A percentile compares a stretch with the other conserved stretches of the same genome.
These are phyloP conservation scores for Pocillopora meandrina DNA, from an alignment of 92 coral and sea anemone species.

Conservation along the genomic window DNA sequence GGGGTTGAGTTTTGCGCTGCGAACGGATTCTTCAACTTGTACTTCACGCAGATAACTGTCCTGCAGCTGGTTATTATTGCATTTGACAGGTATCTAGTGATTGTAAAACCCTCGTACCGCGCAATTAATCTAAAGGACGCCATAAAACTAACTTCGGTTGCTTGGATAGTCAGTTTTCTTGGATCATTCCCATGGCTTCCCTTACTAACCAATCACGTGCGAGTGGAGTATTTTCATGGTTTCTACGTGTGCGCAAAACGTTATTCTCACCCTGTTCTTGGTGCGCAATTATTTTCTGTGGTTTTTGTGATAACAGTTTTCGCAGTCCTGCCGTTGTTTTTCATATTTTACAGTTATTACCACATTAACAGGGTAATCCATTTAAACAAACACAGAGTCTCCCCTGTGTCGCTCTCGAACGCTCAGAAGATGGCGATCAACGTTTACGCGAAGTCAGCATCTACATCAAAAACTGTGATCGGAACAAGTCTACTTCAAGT, in stretches of 20 bases:
- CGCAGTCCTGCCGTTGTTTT: constrained; percentile 55
- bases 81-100: constrained; percentile 75
- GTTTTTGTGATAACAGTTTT: constrained; percentile 10
- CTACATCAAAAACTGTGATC: constrained; percentile 68
- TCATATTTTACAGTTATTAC: constrained; percentile 64
- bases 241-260: constrained; percentile 70
- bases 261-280: constrained; percentile 51
- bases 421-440: constrained; percentile 61
- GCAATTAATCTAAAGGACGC: constrained; percentile 37
- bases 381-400: constrained; percentile 44
- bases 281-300: constrained; percentile 32
- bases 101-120: constrained; percentile 45
- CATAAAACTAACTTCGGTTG: constrained; percentile 14
- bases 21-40: constrained; percentile 72
- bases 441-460: constrained; percentile 73
- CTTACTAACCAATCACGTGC: constrained; percentile 49
- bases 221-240: constrained; percentile 61
- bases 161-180: constrained; percentile 61
- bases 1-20: constrained; percentile 54
- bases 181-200: constrained; percentile 76
- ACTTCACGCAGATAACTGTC: constrained; percentile 74
- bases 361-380: constrained; percentile 55
- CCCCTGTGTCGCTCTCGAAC: constrained; percentile 66
- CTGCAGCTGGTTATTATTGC: constrained; percentile 63
- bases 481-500: constrained; percentile 75